phyloP scores from a whole-genome alignment of 2,113 vertebrate species.

The Rhadina sibilatrix region DNA sequence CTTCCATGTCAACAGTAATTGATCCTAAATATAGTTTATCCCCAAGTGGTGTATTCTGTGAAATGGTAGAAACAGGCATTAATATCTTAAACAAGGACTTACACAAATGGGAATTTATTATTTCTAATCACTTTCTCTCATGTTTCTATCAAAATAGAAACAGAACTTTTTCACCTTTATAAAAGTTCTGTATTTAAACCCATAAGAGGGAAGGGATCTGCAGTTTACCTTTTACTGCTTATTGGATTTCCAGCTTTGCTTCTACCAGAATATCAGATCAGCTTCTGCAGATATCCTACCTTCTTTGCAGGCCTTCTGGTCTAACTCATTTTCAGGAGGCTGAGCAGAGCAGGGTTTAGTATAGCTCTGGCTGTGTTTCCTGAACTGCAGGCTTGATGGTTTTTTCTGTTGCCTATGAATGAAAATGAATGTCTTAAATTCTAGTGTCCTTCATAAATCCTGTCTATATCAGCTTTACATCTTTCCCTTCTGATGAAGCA shows the following conservation, averaged over 20 bases:
- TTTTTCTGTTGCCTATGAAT: not conserved
- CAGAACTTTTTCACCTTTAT: not conserved
- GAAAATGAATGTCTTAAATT: not conserved
- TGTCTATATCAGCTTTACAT: not conserved
- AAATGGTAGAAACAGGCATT: not conserved
- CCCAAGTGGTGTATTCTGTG: not conserved
- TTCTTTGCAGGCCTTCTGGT: not conserved
- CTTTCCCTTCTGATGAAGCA: not conserved
- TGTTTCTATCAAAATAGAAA: not conserved
- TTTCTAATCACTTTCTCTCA: not conserved
- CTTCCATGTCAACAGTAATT: not conserved
- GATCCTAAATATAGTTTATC: not conserved
- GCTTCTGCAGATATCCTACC: not conserved
- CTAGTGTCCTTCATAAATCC: not conserved
- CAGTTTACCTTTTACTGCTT: not conserved
- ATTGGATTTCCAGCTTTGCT: slow-evolving; percentile 2
- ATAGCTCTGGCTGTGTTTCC: not conserved
- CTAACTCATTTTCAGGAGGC: not conserved
- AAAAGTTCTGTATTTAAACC: not conserved
- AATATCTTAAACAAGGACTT: not conserved
- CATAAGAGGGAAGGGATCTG: not conserved
- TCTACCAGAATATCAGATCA: not conserved
- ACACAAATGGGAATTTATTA: not conserved
- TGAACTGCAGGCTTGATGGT: not conserved
- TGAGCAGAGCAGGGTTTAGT: not conserved